phyloP scores from a whole-genome alignment of 2,797 vertebrate species.

The Buphagus erythrorhynchus region DNA sequence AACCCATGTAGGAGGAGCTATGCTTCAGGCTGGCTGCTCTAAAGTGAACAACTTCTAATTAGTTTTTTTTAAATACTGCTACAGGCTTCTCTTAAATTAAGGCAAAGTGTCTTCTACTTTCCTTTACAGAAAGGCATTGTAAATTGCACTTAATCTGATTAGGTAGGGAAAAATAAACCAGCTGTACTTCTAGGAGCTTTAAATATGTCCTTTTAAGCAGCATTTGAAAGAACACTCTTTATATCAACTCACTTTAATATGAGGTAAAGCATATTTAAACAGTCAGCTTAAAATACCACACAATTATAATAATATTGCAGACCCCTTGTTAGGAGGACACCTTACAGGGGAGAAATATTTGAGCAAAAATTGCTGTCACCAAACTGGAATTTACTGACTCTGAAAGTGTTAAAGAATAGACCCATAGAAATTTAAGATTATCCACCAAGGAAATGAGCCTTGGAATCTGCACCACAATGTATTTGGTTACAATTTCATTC shows the following conservation, averaged over 20 bases:
- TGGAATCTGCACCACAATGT: conserved; percentile 55
- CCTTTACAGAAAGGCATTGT: conserved; percentile 51
- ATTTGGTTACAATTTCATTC: conserved; percentile 65
- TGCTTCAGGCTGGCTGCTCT: conserved; percentile 57
- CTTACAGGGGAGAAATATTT: conserved; percentile 32
- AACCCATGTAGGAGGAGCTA: conserved; percentile 33
- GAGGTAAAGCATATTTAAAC: conserved; percentile 52
- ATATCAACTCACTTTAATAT: conserved; percentile 59
- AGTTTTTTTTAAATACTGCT: conserved; percentile 37
- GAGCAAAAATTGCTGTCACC: background rate
- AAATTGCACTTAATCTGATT: conserved; percentile 70
- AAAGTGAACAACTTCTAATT: conserved; percentile 72
- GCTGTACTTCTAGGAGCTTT: conserved; percentile 45
- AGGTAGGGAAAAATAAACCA: conserved; percentile 9
- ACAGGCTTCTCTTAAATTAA: conserved; percentile 65
- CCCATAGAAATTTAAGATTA: conserved; percentile 31
- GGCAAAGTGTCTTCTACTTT: conserved; percentile 54
- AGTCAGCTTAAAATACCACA: conserved; percentile 65
- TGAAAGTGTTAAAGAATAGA: conserved; percentile 66
- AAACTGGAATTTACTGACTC: conserved; percentile 57
- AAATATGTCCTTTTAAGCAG: conserved; percentile 65
- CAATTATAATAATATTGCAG: conserved; percentile 42
- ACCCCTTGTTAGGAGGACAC: background rate
- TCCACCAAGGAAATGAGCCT: conserved; percentile 53
- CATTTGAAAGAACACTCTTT: conserved; percentile 53